Evolutionary conservation across 2,113 vertebrate species (phyloP).

Genomic region (Pipra filicauda): DNA sequence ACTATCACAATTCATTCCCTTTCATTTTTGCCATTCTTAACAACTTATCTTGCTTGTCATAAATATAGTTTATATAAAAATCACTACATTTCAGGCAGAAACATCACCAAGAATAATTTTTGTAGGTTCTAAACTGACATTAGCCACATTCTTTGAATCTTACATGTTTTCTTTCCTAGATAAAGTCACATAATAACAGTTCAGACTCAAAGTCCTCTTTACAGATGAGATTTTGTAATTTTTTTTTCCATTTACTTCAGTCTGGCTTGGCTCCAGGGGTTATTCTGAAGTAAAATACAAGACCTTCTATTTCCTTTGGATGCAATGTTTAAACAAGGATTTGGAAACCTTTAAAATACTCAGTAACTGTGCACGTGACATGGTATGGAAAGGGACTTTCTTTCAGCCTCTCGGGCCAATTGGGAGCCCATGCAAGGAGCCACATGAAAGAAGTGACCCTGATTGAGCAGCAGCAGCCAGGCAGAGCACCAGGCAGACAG

Average conservation of each 20-base stretch:
- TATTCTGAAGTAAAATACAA: background rate
- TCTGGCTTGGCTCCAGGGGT: background rate
- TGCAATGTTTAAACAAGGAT: background rate
- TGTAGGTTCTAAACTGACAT: background rate
- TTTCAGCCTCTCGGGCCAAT: background rate
- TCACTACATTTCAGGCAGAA: background rate
- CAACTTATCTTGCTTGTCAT: background rate
- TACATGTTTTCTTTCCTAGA: background rate
- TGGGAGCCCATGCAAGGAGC: background rate
- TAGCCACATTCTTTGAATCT: background rate
- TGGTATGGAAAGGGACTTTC: background rate
- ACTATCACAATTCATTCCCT: background rate
- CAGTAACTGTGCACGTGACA: background rate
- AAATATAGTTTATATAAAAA: background rate
- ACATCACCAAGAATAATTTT: background rate
- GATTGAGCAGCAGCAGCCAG: rapidly evolving
- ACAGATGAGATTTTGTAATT: background rate
- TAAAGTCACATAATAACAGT: background rate
- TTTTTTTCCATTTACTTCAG: background rate
- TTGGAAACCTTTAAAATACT: background rate
- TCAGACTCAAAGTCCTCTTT: background rate
- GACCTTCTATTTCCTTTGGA: background rate
- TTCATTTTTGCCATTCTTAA: background rate
- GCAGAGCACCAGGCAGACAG: background rate
- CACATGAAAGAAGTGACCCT: background rate